Evolutionary conservation across 2,797 vertebrate genomes (phyloP).

Genomic region (Geotria australis): DNA sequence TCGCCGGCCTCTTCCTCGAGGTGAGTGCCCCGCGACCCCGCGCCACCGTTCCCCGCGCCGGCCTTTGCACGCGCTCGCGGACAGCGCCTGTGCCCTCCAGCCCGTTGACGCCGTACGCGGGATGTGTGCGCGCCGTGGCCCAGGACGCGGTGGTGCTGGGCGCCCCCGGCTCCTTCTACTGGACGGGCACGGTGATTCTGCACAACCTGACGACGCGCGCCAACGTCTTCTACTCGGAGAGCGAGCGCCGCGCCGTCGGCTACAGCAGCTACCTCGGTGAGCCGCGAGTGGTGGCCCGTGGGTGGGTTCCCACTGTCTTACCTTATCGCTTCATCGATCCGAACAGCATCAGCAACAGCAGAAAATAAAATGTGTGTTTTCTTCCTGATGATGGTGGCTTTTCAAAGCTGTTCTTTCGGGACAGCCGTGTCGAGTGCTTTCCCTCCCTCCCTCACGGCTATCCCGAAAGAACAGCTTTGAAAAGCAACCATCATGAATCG

Average conservation of each 20-base stretch:
- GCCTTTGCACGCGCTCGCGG: too few species aligned
- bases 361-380: too few species aligned
- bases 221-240: slow-evolving; percentile 43
- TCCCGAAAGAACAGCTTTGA: too few species aligned
- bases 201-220: slow-evolving; percentile 53
- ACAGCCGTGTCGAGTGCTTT: too few species aligned
- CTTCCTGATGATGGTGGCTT: too few species aligned
- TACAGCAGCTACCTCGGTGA: slow-evolving; percentile 73
- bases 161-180: slow-evolving; percentile 83
- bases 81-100: slow-evolving; percentile 1
- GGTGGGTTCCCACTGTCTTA: too few species aligned
- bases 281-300: slow-evolving; percentile 1
- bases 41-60: background rate
- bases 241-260: slow-evolving; percentile 37
- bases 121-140: background rate
- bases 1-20: slow-evolving; percentile 66
- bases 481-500: too few species aligned
- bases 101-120: too few species aligned
- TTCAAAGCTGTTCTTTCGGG: too few species aligned
- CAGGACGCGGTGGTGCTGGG: slow-evolving; percentile 94
- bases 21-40: slow-evolving; percentile 19
- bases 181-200: slow-evolving; percentile 87
- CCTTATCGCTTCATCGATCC: too few species aligned
- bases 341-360: too few species aligned
- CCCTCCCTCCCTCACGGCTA: too few species aligned